A percentile compares a stretch with the other conserved stretches of the same genome.
These are phyloP conservation scores for Apogon hyalosoma DNA, from an alignment of 2,797 vertebrate genomes.

Conservation along the genomic window DNA sequence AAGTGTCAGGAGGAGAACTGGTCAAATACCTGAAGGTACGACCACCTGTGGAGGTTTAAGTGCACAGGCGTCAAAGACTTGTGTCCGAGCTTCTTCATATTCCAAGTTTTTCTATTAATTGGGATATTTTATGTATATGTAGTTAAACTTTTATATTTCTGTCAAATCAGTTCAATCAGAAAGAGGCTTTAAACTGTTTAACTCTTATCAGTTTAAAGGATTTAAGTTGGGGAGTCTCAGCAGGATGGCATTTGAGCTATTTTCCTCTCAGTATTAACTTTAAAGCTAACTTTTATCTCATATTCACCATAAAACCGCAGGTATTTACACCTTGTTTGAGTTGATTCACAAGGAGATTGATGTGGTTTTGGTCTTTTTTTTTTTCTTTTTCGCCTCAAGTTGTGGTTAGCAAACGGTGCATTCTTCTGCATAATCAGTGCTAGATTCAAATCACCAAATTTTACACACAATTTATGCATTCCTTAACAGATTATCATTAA, in stretches of 20 bases:
- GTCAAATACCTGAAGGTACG: constrained; percentile 98
- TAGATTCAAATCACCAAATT: not conserved
- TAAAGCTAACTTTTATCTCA: constrained; percentile 6
- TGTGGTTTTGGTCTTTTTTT: not conserved
- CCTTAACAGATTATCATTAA: not conserved
- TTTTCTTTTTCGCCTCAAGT: not conserved
- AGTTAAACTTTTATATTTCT: not conserved
- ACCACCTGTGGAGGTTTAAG: too few species aligned
- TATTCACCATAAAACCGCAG: constrained; percentile 2
- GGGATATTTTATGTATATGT: not conserved
- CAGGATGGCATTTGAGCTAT: not conserved
- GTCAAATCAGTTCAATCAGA: too few species aligned
- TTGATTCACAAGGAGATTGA: constrained; percentile 20
- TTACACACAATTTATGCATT: constrained; percentile 1
- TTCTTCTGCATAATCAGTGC: constrained; percentile 27
- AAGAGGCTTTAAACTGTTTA: too few species aligned
- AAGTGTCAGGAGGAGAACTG: constrained; percentile 89
- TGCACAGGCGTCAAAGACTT: too few species aligned
- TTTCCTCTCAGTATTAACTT: not conserved
- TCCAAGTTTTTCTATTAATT: not conserved
- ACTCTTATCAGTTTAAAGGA: too few species aligned
- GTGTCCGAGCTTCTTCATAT: too few species aligned
- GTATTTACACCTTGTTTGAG: constrained; percentile 9
- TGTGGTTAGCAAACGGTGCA: too few species aligned
- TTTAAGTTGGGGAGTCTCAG: not conserved